Evolutionary conservation across 2,888 invertebrate species (phyloP).

Genomic region (Cephus pulcher): DNA sequence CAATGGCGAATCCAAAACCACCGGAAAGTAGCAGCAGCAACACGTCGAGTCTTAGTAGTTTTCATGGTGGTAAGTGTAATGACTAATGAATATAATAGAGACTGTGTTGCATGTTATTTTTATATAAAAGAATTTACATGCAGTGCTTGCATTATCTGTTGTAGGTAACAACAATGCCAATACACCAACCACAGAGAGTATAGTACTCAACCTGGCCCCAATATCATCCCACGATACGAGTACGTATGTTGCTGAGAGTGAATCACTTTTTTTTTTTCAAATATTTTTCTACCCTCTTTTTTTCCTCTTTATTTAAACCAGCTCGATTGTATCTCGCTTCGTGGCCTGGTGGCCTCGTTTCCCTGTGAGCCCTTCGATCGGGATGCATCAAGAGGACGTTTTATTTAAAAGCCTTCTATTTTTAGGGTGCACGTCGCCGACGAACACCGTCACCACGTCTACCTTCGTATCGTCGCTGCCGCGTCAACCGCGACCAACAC

Average conservation of each 20-base stretch:
- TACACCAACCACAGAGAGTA: slow-evolving; percentile 63
- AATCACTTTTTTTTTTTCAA: neutral
- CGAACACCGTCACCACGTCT: slow-evolving; percentile 68
- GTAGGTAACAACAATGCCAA: slow-evolving; percentile 47
- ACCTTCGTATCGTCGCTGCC: slow-evolving; percentile 70
- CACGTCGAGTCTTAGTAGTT: slow-evolving; percentile 81
- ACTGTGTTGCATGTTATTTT: neutral
- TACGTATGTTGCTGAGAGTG: slow-evolving; percentile 31
- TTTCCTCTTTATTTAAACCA: slow-evolving; percentile 6
- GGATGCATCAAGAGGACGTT: neutral
- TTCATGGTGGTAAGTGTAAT: slow-evolving; percentile 62
- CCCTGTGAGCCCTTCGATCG: neutral
- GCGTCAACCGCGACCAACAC: slow-evolving; percentile 79
- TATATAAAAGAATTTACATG: neutral
- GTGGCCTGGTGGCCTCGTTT: neutral
- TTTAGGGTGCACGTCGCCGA: slow-evolving; percentile 23
- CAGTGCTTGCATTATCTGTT: neutral
- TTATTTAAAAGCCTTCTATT: slow-evolving; percentile 3
- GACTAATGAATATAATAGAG: neutral
- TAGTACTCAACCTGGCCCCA: slow-evolving; percentile 83
- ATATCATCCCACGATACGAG: slow-evolving; percentile 60
- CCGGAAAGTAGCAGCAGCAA: slow-evolving; percentile 66
- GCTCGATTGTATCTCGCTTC: neutral
- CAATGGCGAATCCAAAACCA: slow-evolving; percentile 80
- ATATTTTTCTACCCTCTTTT: slow-evolving; percentile 2